Evolutionary conservation across 1,140 invertebrate species (phyloP), one percentile per base, ranked within the genome.

Genomic region (Paraescarpia echinospica): DNA sequence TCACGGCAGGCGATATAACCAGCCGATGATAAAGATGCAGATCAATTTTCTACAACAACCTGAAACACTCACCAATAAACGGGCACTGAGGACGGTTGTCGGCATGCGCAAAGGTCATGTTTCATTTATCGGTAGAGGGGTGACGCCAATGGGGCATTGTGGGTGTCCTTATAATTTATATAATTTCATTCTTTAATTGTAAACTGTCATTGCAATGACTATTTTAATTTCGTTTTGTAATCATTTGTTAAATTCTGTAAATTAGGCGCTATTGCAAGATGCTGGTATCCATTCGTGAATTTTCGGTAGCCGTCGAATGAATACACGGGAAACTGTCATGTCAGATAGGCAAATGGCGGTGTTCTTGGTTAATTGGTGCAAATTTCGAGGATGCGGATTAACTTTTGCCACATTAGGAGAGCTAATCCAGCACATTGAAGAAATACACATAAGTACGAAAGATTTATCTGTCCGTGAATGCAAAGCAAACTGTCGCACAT

Each of bases 361-460:
- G 96, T 98, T 98, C 97, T 97, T 98, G 96, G 96, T 98, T 95
- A 98, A 98, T 97, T 97, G 97, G 96, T 98, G 98, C 97, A 98
- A 98, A 97, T 98, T 98, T 96, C 97, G 97, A 97, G 97, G 97
- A 96, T 98, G 98, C 97, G 97, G 97, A 94, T 97, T 98, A 94
- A 98, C 97, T 94, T 98, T 98, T 97, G 97, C 97, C 95, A 97
- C 97, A 96, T 97, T 98, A 95, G 96, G 97, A 94, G 97, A 98
- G 96, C 96, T 98, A 95, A 98, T 98, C 95, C 97, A 97, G 95
- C 98, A 98, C 96, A 98, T 98, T 94, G 98, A 98, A 97, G 97
- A 98, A 94, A 97, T 97, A 94, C 98, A 98, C 96, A 98, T 98
- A 95, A 97, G 98, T 98, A 97, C 97, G 96, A 59, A 34, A 90